Evolutionary conservation across 2,797 vertebrate genomes (phyloP), one percentile per base, ranked within the genome.

Genomic region (Lutjanus argentimaculatus): DNA sequence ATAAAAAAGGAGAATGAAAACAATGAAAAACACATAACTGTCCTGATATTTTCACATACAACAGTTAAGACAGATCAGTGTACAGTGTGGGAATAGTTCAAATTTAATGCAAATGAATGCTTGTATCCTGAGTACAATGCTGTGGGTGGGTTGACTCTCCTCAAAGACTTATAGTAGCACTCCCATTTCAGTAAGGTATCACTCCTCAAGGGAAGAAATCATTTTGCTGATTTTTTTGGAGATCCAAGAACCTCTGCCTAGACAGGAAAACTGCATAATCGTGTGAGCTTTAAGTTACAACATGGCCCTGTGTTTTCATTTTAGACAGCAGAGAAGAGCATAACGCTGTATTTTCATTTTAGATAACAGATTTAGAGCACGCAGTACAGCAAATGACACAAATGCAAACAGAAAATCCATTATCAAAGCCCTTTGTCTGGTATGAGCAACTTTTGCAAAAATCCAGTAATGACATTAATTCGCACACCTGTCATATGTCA

Each of bases 401-500:
- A 53, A 74, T 82, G 25, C 53, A 46, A 36, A 72, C 48, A 1
- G 1, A 46, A 86, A 86, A 81, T 64, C 25, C 22, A 71, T 77
- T 61, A 72, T 70, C 15, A n/a, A 73, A 84, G 12, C 45, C 49
- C 2, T 85, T 30, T 86, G 70, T 84, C 22, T 61, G 36, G n/a
- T 67, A 61, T 63, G 30, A 78, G 55, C 58, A 80, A 82, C 49
- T n/a, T 72, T 53, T 45, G 45, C 52, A 22, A 79, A 79, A 87
- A 74, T 83, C 81, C 73, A 22, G 42, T 62, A 58, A 82, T 86
- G 57, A 67, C 13, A 16, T 46, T 78, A n/a, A 75, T 79, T 73
- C 1, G 8, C 68, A 80, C 81, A 88, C 67, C 81, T 91, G 78
- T 77, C 74, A 79, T 15, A 17, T 66, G 52, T 67, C 55, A 74